Base-by-base conservation (phyloP, 53 echinoderm and acorn worm genomes). In the Apostichopus leukothele region DNA sequence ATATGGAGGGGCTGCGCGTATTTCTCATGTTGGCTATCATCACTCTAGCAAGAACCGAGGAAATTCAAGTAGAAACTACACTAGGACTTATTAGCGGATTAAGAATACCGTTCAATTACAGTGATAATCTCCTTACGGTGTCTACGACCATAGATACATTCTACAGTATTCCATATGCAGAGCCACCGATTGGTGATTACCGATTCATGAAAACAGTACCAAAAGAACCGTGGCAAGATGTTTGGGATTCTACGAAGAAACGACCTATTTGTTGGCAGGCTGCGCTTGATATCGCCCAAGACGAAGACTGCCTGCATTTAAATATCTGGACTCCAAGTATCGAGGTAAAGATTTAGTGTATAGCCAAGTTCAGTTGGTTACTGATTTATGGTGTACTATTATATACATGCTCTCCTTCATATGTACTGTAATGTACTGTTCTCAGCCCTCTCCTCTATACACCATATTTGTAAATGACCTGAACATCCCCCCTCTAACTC, bases 111-210 rank as follows among this genome's bases (percentile, higher is more conserved):
- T 86, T 67, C 25, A 4, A 86, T 2, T 86, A 68, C 39, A 68
- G 67, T n/a, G 86, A 86, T 60, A 50, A 60, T 4, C 67, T 23
- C 10, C 9, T 86, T 9, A 25, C 26, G 1, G 21, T 86, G 13
- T 25, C 22, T 14, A 86, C 86, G 6, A 86, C 86, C 9, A 18
- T 86, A 5, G 86, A 86, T 16, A 90, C 60, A 16, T 75, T 87
- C 21, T 55, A 87, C 75, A 80, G 90, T 66, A 81, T 93, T 12
- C 91, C 93, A 12, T 93, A 87, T 71, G 91, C 93, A 25, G 93
- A 93, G 76, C 89, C 93, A 20, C 93, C 93, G 1, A 59, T 83
- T 11, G 93, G 91, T 7, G 51, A 52, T 8, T 78, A 83, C 59
- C 89, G 93, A 52, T 89, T 93, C 50, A 71, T 51, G 21, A 79